phyloP scores from a whole-genome alignment of 2,888 invertebrate genomes.

The Chymomyza procnemis region DNA sequence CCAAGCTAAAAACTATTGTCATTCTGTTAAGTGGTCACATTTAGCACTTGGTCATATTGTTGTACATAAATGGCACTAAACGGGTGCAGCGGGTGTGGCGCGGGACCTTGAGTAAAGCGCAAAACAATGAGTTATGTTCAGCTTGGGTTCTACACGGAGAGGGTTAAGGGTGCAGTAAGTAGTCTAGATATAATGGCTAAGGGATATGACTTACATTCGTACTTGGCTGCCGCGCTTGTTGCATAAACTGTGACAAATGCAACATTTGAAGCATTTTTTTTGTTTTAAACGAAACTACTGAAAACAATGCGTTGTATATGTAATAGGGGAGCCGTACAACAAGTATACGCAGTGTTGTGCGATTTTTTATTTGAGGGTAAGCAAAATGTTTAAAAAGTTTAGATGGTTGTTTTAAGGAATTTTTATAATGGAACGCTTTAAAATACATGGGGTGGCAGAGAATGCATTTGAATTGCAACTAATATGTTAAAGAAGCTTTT shows the following conservation, averaged over 20 bases:
- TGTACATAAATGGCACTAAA: background rate
- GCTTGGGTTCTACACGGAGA: background rate
- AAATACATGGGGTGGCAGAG: too few relatives aligned
- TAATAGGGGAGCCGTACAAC: constrained; percentile 9
- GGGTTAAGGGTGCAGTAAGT: background rate
- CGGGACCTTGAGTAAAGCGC: background rate
- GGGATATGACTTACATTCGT: constrained; percentile 27
- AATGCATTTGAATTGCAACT: too few relatives aligned
- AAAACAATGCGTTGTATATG: background rate
- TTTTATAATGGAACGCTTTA: background rate
- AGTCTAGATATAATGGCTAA: background rate
- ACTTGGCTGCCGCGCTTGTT: constrained; percentile 10
- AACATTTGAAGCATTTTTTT: background rate
- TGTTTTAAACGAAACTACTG: background rate
- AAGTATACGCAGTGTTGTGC: constrained; percentile 17
- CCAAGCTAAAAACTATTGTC: constrained; percentile 74
- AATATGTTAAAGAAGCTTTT: too few relatives aligned
- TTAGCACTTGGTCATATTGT: constrained; percentile 64
- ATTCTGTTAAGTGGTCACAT: constrained; percentile 73
- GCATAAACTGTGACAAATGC: background rate
- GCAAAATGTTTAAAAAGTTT: background rate
- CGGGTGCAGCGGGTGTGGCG: background rate
- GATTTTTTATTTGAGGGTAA: background rate
- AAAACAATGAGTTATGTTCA: constrained; percentile 46
- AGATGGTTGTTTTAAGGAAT: background rate